phyloP scores from a whole-genome alignment of 37 sponge, comb jelly and placozoan species.

The Haliclona indistincta region DNA sequence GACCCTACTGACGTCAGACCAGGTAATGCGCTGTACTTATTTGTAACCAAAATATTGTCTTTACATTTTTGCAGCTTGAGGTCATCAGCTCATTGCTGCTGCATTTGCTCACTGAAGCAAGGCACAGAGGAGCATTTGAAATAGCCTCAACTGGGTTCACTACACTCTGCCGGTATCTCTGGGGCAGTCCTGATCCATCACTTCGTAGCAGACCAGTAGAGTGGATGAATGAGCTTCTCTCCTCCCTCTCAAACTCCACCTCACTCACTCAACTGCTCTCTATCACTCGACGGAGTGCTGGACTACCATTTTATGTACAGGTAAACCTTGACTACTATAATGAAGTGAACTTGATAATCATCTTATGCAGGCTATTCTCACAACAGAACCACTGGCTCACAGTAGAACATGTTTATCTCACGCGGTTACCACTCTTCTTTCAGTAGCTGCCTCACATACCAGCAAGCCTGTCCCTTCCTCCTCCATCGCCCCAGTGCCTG shows the following conservation, averaged over 20 bases:
- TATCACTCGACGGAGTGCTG: conserved; percentile 87
- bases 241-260: conserved; percentile 45
- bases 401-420: conserved; percentile 20
- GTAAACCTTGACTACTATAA: conserved; percentile 8
- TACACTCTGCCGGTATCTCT: conserved; percentile 68
- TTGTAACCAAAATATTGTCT: neutral
- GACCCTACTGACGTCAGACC: conserved; percentile 28
- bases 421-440: conserved; percentile 35
- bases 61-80: conserved; percentile 33
- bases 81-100: conserved; percentile 65
- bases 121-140: conserved; percentile 91
- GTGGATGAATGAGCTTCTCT: conserved; percentile 49
- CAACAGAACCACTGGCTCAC: conserved; percentile 29
- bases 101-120: conserved; percentile 69
- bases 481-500: conserved; percentile 22
- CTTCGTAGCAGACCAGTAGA: conserved; percentile 14
- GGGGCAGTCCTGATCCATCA: conserved; percentile 39
- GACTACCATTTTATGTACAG: conserved; percentile 78
- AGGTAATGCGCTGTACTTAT: conserved; percentile 1
- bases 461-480: neutral
- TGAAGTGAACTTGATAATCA: neutral
- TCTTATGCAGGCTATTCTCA: conserved; percentile 48
- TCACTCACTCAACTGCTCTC: conserved; percentile 45
- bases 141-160: conserved; percentile 80
- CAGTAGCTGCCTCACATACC: conserved; percentile 11